phyloP scores from a whole-genome alignment of 2,797 vertebrate species.

The Leucoraja ocellata region DNA sequence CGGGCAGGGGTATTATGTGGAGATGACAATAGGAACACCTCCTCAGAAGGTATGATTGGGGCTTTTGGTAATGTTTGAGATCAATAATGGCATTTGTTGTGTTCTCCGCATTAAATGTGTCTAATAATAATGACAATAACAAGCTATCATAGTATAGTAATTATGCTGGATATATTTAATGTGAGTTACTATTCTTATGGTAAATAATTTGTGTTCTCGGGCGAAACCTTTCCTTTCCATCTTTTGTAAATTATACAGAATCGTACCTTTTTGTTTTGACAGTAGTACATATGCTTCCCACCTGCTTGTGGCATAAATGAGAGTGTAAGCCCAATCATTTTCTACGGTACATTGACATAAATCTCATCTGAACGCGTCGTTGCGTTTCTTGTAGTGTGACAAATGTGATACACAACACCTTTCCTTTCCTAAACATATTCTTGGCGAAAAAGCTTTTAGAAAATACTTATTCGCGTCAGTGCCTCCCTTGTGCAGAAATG shows the following conservation, averaged over 20 bases:
- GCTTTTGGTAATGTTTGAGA: not conserved
- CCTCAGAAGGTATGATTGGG: constrained; percentile 76
- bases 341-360: not conserved
- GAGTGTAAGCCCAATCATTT: not conserved
- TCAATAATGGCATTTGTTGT: not conserved
- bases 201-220: not conserved
- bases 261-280: not conserved
- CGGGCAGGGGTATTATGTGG: constrained; percentile 92
- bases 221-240: not conserved
- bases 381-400: not conserved
- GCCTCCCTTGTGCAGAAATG: not conserved
- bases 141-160: not conserved
- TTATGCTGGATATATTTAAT: not conserved
- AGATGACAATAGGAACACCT: constrained; percentile 89
- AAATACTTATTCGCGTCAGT: not conserved
- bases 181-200: not conserved
- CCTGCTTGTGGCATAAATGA: not conserved
- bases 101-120: not conserved
- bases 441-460: not conserved
- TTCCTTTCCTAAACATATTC: not conserved
- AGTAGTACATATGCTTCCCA: not conserved
- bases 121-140: not conserved
- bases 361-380: not conserved
- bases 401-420: not conserved
- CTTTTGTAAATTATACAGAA: not conserved